A percentile compares a stretch with the other conserved stretches of the same genome.
Evolutionary conservation across 2,797 vertebrate genomes (phyloP).

Genomic region (Podarcis lilfordi): DNA sequence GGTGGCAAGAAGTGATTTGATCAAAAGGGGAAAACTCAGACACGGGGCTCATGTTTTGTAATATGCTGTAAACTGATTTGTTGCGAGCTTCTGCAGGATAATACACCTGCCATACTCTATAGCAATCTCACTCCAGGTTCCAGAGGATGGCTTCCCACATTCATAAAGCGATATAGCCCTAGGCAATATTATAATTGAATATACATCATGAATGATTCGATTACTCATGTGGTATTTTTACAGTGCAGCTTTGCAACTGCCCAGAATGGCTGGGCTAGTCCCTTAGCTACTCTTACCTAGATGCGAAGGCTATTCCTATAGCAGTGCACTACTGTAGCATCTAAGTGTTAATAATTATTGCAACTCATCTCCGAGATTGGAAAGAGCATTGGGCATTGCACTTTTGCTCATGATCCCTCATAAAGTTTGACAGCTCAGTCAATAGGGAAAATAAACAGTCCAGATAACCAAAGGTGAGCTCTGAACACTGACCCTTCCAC

Average conservation of each 20-base stretch:
- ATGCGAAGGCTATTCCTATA: slow-evolving; percentile 37
- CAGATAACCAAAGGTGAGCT: slow-evolving; percentile 67
- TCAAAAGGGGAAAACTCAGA: neutral
- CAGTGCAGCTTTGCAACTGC: slow-evolving; percentile 3
- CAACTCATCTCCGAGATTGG: slow-evolving; percentile 61
- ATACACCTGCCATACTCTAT: neutral
- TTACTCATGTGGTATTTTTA: slow-evolving; percentile 47
- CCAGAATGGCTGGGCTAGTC: slow-evolving; percentile 37
- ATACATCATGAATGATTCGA: slow-evolving; percentile 60
- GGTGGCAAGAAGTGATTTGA: slow-evolving; percentile 16
- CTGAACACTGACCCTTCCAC: slow-evolving; percentile 63
- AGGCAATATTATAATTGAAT: slow-evolving; percentile 67
- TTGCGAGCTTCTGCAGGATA: slow-evolving; percentile 5
- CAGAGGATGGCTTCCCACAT: slow-evolving; percentile 45
- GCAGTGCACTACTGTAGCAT: slow-evolving; percentile 29
- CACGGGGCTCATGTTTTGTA: slow-evolving; percentile 19
- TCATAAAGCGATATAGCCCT: slow-evolving; percentile 45
- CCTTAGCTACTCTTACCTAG: slow-evolving; percentile 34
- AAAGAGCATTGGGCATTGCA: slow-evolving; percentile 63
- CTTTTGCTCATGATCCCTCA: slow-evolving; percentile 69
- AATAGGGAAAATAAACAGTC: slow-evolving; percentile 68
- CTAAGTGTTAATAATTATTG: slow-evolving; percentile 57
- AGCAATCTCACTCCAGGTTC: slow-evolving; percentile 50
- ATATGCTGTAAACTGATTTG: slow-evolving; percentile 10
- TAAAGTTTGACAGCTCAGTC: slow-evolving; percentile 70